Evolutionary conservation across 2,113 vertebrate species (phyloP), one percentile per base, ranked within the genome.

Genomic region (Barbus barbus): DNA sequence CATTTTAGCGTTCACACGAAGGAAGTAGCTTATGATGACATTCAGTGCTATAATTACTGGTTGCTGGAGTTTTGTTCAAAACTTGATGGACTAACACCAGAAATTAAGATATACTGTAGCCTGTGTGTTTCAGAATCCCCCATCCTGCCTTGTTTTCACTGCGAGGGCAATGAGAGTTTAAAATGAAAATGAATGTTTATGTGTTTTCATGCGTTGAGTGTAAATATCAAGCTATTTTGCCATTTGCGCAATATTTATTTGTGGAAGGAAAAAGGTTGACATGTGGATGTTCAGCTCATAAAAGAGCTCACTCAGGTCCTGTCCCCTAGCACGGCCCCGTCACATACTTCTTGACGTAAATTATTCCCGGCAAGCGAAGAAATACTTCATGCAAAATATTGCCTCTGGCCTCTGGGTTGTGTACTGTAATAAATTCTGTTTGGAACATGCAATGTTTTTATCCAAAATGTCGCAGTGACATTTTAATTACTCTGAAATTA

Each of bases 331-430:
- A 46, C 12, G 36, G 63, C 78, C 61, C 60, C 11, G 28, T 83
- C 65, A 58, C 65, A 36, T 24, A 31, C 73, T 69, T 69, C 83
- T 85, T 84, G 88, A 80, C 71, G 38, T 81, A 77, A 88, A 77
- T 85, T 84, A 22, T 53, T 18, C 77, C 65, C 74, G 86, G 77
- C 84, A 86, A 84, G 77, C 60, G 69, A 82, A 82, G 83, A 88
- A 79, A 88, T 75, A 24, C 48, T 83, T 33, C 78, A 56, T 85
- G 71, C 73, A 82, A 86, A 87, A 84, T 75, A 89, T 75, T 79
- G 41, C 78, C 61, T 85, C 73, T 83, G 83, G 80, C 56, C 69
- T 65, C 75, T 58, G 60, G 46, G 26, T 28, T 76, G 63, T 73
- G 38, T 67, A 67, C 46, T 31, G 78, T 67, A n/a, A 67, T 65